Percentiles rank a stretch among this genome's conserved stretches.
These are phyloP conservation scores for Oxyura jamaicensis DNA, from an alignment of 2,113 vertebrate species.

Conservation along the genomic window DNA sequence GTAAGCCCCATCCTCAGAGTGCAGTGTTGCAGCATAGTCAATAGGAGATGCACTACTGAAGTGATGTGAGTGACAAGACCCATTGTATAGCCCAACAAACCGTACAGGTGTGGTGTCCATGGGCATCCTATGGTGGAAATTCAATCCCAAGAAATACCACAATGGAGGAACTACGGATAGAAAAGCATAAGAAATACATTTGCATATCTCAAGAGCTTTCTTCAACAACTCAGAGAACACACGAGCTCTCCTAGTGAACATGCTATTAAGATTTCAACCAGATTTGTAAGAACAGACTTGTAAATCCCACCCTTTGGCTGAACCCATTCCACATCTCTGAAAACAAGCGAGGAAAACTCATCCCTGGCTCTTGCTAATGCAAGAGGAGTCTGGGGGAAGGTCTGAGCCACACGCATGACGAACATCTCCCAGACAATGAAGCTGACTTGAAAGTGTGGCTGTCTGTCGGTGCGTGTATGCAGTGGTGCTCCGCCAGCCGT, in stretches of 20 bases:
- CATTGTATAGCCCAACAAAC: not conserved
- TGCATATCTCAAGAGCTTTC: not conserved
- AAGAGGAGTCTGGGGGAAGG: not conserved
- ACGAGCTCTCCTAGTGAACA: not conserved
- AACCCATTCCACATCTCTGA: not conserved
- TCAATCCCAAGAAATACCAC: not conserved
- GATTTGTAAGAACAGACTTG: not conserved
- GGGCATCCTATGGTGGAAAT: not conserved
- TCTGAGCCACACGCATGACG: accelerated
- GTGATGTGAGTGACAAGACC: not conserved
- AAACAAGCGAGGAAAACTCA: not conserved
- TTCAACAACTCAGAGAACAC: not conserved
- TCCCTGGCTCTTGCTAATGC: not conserved
- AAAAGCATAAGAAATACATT: not conserved
- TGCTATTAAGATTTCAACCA: not conserved
- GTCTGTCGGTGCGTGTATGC: not conserved
- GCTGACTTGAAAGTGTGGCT: not conserved
- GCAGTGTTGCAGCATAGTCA: not conserved
- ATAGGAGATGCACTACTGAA: not conserved
- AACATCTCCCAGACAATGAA: not conserved
- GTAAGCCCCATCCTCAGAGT: not conserved
- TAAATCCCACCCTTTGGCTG: not conserved
- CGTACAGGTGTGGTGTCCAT: accelerated
- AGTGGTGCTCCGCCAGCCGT: not conserved
- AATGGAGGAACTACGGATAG: not conserved